A percentile compares a stretch with the other conserved stretches of the same genome.
These are phyloP conservation scores for Gisinianus flammeolus DNA, from an alignment of 2,888 invertebrate species.

Conservation along the genomic window DNA sequence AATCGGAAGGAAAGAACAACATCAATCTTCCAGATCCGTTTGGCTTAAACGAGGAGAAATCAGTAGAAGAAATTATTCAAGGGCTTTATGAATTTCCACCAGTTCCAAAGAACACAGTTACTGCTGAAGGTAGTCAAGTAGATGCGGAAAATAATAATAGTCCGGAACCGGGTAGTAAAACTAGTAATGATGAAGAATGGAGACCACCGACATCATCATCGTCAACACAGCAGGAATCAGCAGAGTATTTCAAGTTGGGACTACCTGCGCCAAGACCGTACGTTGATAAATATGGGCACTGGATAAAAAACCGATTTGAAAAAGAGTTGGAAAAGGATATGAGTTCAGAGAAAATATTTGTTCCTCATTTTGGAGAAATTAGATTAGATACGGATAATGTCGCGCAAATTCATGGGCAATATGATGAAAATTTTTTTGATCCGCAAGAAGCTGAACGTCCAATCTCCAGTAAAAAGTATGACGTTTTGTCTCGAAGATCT, in stretches of 20 bases:
- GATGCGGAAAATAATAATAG: neutral
- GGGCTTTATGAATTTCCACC: conserved; percentile 13
- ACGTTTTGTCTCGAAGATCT: conserved; percentile 3
- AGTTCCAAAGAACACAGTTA: neutral
- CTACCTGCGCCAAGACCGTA: neutral
- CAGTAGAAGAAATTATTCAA: conserved; percentile 3
- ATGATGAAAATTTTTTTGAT: conserved; percentile 18
- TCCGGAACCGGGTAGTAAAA: neutral
- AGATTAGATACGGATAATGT: conserved; percentile 43
- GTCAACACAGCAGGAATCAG: neutral
- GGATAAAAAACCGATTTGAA: conserved; percentile 19
- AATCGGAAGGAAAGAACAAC: no score
- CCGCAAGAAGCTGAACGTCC: neutral
- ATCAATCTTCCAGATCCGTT: conserved; percentile 28
- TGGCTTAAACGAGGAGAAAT: conserved; percentile 22
- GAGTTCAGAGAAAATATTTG: conserved; percentile 20
- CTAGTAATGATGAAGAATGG: no score
- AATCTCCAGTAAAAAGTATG: neutral
- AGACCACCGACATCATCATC: neutral
- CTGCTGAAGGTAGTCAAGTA: neutral
- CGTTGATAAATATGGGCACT: conserved; percentile 20
- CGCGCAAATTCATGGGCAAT: conserved; percentile 32
- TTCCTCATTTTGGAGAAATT: conserved; percentile 40
- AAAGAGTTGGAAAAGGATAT: neutral
- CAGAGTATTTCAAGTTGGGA: neutral